Conservation (phyloP, 2,797 vertebrate species). For the Mormyrops attenuatus region DNA sequence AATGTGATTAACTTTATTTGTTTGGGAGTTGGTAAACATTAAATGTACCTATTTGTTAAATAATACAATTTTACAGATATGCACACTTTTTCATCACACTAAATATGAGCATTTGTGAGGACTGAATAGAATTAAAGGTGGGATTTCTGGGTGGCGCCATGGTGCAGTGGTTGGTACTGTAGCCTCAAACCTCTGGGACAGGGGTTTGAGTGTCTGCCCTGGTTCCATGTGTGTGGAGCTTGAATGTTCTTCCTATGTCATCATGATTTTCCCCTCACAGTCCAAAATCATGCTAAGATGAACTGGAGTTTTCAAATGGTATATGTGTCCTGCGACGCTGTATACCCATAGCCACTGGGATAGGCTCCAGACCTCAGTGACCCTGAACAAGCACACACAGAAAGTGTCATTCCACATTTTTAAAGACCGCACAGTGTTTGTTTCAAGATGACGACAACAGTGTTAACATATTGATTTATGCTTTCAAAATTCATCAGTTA, state of each 20-base stretch:
- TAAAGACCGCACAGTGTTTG: not conserved
- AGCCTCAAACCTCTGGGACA: not conserved
- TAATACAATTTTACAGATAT: not conserved
- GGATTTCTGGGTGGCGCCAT: not conserved
- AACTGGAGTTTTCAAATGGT: not conserved
- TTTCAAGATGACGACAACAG: not conserved
- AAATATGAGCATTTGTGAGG: not conserved
- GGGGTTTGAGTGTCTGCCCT: not conserved
- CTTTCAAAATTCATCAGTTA: not conserved
- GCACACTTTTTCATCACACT: not conserved
- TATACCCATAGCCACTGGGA: not conserved
- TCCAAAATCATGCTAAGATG: not conserved
- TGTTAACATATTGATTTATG: not conserved
- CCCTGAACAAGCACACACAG: not conserved
- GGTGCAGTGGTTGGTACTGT: not conserved
- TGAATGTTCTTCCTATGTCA: not conserved
- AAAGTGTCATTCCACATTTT: not conserved
- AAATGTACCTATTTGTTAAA: not conserved
- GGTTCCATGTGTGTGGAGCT: not conserved
- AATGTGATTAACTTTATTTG: not conserved
- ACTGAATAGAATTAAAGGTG: not conserved
- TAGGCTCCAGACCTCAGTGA: not conserved
- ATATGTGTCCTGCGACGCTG: not conserved
- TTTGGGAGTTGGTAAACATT: not conserved
- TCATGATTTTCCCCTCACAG: not conserved